Conservation (phyloP, 2,888 invertebrate species). For the Agelastica alni region DNA sequence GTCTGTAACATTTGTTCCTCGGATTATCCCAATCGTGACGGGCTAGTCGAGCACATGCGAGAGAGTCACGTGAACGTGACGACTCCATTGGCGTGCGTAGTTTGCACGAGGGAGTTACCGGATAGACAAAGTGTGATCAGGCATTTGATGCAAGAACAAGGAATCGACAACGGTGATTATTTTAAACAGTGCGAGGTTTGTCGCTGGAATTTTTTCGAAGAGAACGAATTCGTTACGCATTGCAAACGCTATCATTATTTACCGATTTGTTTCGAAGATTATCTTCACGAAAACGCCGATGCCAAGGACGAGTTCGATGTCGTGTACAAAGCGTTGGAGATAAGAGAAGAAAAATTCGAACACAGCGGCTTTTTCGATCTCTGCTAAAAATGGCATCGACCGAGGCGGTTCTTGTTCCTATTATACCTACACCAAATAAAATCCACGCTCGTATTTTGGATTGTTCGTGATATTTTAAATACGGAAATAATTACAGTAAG, state of each 20-base stretch:
- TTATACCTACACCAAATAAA: too few species aligned
- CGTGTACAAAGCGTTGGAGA: slow-evolving; percentile 1
- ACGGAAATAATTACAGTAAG: too few species aligned
- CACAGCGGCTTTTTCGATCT: slow-evolving; percentile 6
- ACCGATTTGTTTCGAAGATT: background rate
- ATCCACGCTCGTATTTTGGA: too few species aligned
- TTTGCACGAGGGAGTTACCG: background rate
- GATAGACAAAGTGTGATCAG: background rate
- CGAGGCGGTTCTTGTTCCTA: too few species aligned
- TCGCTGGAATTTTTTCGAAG: slow-evolving; percentile 4
- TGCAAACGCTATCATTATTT: background rate
- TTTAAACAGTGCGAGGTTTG: slow-evolving; percentile 5
- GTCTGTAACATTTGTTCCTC: slow-evolving; percentile 4
- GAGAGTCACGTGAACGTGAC: background rate
- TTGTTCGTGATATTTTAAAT: too few species aligned
- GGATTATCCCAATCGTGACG: background rate
- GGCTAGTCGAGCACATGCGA: background rate
- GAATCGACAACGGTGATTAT: background rate
- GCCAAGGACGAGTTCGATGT: slow-evolving; percentile 3
- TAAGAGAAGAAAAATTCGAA: slow-evolving; percentile 1
- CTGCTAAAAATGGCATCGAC: too few species aligned
- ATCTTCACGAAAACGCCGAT: background rate
- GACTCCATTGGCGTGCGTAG: background rate
- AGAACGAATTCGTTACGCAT: background rate
- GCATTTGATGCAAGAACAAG: slow-evolving; percentile 1